phyloP scores from a whole-genome alignment of 2,797 vertebrate species.

The Acanthornis magna region DNA sequence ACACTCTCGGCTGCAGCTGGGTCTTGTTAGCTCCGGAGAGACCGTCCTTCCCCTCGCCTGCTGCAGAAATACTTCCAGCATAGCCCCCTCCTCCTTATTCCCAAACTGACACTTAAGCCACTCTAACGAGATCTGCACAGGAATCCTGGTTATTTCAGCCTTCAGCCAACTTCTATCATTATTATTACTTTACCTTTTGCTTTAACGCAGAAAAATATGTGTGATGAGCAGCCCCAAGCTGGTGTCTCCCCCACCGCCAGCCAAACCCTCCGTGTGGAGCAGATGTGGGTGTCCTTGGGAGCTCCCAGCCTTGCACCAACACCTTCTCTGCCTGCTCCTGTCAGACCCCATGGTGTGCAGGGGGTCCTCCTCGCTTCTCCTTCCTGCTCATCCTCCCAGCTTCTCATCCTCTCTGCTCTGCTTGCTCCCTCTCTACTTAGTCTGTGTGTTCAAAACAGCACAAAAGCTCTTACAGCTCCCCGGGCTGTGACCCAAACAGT shows the following conservation, averaged over 20 bases:
- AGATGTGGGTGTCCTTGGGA: neutral
- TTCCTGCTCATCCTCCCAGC: neutral
- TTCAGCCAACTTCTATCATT: neutral
- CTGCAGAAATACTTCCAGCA: slow-evolving; percentile 49
- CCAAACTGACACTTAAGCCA: neutral
- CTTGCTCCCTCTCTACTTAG: slow-evolving; percentile 9
- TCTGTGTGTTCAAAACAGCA: slow-evolving; percentile 40
- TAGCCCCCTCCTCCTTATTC: slow-evolving; percentile 23
- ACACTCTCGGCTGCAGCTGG: slow-evolving; percentile 65
- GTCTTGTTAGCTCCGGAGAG: slow-evolving; percentile 58
- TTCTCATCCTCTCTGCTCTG: neutral
- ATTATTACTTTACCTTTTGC: neutral
- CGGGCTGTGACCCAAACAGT: slow-evolving; percentile 67
- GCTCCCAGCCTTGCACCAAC: neutral
- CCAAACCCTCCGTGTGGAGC: neutral
- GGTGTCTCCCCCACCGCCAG: neutral
- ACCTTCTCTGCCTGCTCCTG: neutral
- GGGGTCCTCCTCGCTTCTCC: neutral
- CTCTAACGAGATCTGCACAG: slow-evolving; percentile 26
- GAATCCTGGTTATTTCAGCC: slow-evolving; percentile 40
- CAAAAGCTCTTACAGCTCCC: slow-evolving; percentile 61
- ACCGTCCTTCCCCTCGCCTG: slow-evolving; percentile 36
- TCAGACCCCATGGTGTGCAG: neutral
- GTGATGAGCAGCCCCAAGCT: neutral
- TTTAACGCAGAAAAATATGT: neutral